A percentile compares a stretch with the other conserved stretches of the same genome.
phyloP scores from a whole-genome alignment of 2,113 vertebrate species.

The Chaenocephalus aceratus region DNA sequence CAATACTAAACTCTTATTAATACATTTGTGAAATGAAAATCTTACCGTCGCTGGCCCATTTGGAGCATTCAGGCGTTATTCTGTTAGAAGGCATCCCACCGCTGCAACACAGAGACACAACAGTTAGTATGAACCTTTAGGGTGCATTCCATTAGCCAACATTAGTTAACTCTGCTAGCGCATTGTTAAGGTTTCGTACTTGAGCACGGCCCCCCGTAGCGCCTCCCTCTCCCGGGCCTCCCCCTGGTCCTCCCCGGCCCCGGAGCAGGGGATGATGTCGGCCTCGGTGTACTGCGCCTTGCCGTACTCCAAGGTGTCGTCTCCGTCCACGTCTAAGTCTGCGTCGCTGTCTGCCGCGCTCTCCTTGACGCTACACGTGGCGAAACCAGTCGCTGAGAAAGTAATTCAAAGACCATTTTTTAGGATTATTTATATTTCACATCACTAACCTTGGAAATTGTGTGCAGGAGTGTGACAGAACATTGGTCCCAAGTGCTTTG shows the following conservation, averaged over 20 bases:
- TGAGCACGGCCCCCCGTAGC: conserved; percentile 96
- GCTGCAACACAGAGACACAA: conserved; percentile 76
- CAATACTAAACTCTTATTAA: background rate
- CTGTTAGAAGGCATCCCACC: conserved; percentile 96
- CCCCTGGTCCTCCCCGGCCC: conserved; percentile 96
- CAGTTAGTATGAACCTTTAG: background rate
- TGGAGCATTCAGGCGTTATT: conserved; percentile 98
- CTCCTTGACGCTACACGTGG: conserved; percentile 97
- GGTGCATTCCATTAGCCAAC: background rate
- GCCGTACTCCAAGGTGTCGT: conserved; percentile 98
- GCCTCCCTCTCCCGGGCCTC: conserved; percentile 98
- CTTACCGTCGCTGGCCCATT: conserved; percentile 98
- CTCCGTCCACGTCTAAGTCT: conserved; percentile 97
- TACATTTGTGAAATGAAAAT: background rate
- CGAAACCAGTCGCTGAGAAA: conserved; percentile 93
- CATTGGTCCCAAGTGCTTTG: too few relatives aligned
- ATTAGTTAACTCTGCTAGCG: background rate
- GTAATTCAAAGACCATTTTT: background rate
- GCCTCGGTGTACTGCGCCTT: conserved; percentile 99
- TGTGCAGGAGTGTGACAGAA: background rate
- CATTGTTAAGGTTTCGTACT: conserved; percentile 82
- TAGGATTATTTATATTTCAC: background rate
- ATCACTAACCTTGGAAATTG: background rate
- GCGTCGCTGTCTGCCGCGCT: conserved; percentile 96
- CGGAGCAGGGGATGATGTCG: conserved; percentile 97